phyloP scores from a whole-genome alignment of 2,113 vertebrate species.

The Balaenoptera acutorostrata region DNA sequence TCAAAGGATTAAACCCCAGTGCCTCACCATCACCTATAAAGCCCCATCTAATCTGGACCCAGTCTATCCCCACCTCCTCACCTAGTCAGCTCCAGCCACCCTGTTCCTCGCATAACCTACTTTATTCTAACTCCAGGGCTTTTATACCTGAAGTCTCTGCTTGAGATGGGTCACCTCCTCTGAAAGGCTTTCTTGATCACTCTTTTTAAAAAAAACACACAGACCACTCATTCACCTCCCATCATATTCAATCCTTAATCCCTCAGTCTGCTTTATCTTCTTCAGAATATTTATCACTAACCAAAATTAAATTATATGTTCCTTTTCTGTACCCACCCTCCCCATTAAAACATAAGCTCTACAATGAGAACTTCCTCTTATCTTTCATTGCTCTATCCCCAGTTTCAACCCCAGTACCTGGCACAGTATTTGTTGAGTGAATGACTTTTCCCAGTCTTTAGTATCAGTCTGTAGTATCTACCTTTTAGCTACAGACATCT shows the following conservation, averaged over 20 bases:
- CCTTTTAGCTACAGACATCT: not conserved
- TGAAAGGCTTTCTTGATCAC: not conserved
- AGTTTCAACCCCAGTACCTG: not conserved
- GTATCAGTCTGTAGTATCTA: not conserved
- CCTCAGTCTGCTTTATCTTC: not conserved
- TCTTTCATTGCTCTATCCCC: not conserved
- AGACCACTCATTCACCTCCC: not conserved
- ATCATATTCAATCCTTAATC: not conserved
- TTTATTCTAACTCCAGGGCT: not conserved
- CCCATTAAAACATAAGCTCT: not conserved
- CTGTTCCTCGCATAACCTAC: not conserved
- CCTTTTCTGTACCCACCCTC: not conserved
- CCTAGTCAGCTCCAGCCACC: not conserved
- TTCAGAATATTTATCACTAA: not conserved
- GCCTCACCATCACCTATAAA: not conserved
- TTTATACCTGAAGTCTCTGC: not conserved
- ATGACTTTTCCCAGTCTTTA: not conserved
- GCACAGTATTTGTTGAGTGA: not conserved
- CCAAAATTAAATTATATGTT: not conserved
- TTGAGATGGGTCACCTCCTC: not conserved
- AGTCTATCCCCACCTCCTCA: not conserved
- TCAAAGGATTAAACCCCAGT: not conserved
- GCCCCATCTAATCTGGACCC: not conserved
- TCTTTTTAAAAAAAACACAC: not conserved
- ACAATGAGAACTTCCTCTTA: not conserved